Evolutionary conservation across 92 coral and sea anemone species (phyloP), one percentile per base, ranked within the genome.

Genomic region (Heteractis magnifica): DNA sequence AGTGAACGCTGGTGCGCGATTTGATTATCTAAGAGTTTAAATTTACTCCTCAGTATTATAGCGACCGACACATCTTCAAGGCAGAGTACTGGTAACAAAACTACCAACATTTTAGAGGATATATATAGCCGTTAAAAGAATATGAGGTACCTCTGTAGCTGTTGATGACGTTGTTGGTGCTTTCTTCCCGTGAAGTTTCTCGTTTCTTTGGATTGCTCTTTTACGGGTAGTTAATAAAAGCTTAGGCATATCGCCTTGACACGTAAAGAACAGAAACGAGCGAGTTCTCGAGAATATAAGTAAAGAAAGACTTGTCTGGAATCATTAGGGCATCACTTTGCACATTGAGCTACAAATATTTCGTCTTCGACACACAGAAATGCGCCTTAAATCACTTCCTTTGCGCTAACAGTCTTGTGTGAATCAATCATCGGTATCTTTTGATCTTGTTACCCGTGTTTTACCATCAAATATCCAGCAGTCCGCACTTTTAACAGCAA

Each of bases 341-440:
- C 73, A 68, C 48, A 0, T 20, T 68, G 73, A 20, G 49, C 73
- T 68, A 14, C 11, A 14, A 4, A 68, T 68, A 26, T 2, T 23
- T 23, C 49, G 49, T 68, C 23, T 68, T 48, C 73, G 73, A 68
- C 73, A 68, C 73, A 68, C 49, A 26, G 5, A 68, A 68, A 68
- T 20, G 73, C 49, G 73, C 73, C 49, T 68, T 68, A 68, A 68
- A 68, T 68, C 73, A 68, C 26, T 6, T 7, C 73, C 49, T 64
- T 64, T 64, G 21, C 26, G 3, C 8, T 68, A n/a, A 10, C 20
- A 62, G 19, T 62, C 19, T 23, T 23, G 14, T 68, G 73, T 21
- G 49, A 68, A 68, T 68, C 15, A 68, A 68, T 68, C 18, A 26
- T 68, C 73, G 73, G 73, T 68, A 68, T 68, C 73, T 20, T 68